Evolutionary conservation across 2,888 invertebrate genomes (phyloP).

Genomic region (Mayetiola destructor): DNA sequence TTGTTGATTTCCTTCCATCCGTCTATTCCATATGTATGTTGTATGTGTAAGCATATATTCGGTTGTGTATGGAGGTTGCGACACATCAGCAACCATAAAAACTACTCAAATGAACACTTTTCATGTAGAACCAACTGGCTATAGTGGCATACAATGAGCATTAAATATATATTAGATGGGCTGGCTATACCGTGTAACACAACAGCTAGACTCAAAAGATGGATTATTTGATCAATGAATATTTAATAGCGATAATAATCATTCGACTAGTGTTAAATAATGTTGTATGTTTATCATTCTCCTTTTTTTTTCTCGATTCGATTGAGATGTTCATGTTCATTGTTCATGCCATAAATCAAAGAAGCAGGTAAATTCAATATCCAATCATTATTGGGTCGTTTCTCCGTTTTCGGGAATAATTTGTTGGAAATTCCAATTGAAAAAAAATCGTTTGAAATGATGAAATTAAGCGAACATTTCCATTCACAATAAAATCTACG

Average conservation of each 20-base stretch:
- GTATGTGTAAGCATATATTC: no score
- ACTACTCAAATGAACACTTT: no score
- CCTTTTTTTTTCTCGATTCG: not conserved
- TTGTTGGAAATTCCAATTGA: not conserved
- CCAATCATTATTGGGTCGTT: not conserved
- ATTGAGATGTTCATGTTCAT: not conserved
- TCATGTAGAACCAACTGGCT: no score
- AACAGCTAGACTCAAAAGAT: slow-evolving; percentile 11
- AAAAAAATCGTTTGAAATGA: not conserved
- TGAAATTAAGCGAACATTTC: not conserved
- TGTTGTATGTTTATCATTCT: not conserved
- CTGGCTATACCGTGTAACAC: not conserved
- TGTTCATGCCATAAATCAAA: not conserved
- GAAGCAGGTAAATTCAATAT: no score
- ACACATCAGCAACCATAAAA: no score
- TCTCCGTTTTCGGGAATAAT: not conserved
- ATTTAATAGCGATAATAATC: slow-evolving; percentile 14
- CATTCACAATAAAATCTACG: no score
- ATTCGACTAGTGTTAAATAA: slow-evolving; percentile 14
- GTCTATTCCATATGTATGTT: no score
- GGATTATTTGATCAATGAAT: slow-evolving; percentile 15
- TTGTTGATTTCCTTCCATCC: no score
- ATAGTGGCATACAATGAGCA: no score
- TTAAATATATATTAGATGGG: no score
- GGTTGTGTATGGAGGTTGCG: no score